Percentiles rank a stretch among this genome's conserved stretches.
phyloP scores from a whole-genome alignment of 1,140 invertebrate species.

The Cylas formicarius region DNA sequence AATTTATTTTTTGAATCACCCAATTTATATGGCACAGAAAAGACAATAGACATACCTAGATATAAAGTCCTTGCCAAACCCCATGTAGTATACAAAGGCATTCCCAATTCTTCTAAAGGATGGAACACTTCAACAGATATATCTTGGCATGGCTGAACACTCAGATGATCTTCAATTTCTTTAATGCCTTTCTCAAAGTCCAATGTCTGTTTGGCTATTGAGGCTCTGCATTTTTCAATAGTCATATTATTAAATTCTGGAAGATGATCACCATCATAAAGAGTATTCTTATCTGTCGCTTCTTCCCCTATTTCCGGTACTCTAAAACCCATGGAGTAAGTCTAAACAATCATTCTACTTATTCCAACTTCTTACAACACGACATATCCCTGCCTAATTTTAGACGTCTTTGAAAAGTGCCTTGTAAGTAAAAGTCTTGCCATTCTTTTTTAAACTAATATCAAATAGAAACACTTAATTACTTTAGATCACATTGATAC shows the following conservation, averaged over 20 bases:
- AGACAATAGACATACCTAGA: too few species aligned
- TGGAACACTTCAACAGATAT: slow-evolving; percentile 68
- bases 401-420: too few species aligned
- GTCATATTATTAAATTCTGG: slow-evolving; percentile 74
- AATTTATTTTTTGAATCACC: too few species aligned
- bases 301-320: slow-evolving; percentile 87
- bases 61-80: slow-evolving; percentile 76
- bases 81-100: slow-evolving; percentile 76
- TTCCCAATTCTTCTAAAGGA: slow-evolving; percentile 65
- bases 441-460: too few species aligned
- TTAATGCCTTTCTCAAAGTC: slow-evolving; percentile 73
- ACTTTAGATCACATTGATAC: too few species aligned
- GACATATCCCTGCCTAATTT: slow-evolving; percentile 19
- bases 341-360: slow-evolving; percentile 3
- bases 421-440: too few species aligned
- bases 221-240: slow-evolving; percentile 74
- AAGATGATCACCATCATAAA: slow-evolving; percentile 64
- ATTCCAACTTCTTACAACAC: slow-evolving; percentile 20
- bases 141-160: slow-evolving; percentile 47
- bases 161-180: slow-evolving; percentile 53
- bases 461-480: too few species aligned
- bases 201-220: slow-evolving; percentile 73
- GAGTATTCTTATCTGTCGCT: slow-evolving; percentile 60
- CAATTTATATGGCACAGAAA: too few species aligned
- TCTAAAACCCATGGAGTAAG: slow-evolving; percentile 54